phyloP scores from a whole-genome alignment of 2,113 vertebrate species.

The Vulpes lagopus region DNA sequence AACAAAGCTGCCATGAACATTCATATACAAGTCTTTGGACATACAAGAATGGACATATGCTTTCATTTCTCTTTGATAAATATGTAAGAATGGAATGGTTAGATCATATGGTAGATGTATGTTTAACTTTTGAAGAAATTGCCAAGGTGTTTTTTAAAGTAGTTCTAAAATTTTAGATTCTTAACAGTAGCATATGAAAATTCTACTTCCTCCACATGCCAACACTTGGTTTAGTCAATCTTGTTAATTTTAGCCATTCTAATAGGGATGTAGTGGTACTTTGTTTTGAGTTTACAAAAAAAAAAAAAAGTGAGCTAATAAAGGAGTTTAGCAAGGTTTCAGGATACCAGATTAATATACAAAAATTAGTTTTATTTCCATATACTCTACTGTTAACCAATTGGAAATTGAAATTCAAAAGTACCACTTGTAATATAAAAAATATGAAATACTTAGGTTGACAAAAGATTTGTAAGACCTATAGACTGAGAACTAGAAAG shows the following conservation, averaged over 20 bases:
- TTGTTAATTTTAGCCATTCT: slow-evolving; percentile 35
- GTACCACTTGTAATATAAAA: background rate
- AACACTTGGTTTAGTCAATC: background rate
- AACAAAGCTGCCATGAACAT: background rate
- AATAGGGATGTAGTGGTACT: background rate
- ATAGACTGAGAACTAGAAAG: background rate
- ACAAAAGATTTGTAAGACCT: background rate
- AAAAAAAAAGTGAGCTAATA: background rate
- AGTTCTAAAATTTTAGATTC: background rate
- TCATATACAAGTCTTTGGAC: background rate
- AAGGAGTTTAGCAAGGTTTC: background rate
- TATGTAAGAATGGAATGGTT: background rate
- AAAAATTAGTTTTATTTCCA: background rate
- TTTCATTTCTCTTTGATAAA: slow-evolving; percentile 41
- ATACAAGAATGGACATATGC: background rate
- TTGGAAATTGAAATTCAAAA: slow-evolving; percentile 38
- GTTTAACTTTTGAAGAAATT: background rate
- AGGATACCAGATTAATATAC: background rate
- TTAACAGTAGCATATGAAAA: background rate
- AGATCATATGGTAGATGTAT: background rate
- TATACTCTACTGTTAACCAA: background rate
- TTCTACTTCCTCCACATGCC: background rate
- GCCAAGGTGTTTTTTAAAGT: background rate
- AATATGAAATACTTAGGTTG: background rate
- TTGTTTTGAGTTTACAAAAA: slow-evolving; percentile 7